A percentile compares a stretch with the other conserved stretches of the same genome.
Conservation (phyloP, 2,113 vertebrate genomes). For the Ifrita kowaldi region DNA sequence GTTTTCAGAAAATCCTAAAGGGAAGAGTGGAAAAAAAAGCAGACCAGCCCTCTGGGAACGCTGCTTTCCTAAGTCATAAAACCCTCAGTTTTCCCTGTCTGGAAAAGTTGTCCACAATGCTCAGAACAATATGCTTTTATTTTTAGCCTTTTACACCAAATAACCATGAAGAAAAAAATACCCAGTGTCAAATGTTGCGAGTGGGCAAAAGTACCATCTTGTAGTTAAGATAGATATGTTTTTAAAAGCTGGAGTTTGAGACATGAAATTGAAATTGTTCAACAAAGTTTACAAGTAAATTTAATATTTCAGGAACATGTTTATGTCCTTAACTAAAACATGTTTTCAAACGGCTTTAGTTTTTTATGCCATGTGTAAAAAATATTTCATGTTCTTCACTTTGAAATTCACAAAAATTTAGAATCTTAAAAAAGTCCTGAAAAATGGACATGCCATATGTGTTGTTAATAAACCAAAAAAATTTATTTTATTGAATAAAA, state of each 20-base stretch:
- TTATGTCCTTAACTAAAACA: background rate
- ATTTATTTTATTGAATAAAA: background rate
- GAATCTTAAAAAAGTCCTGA: background rate
- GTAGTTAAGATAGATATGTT: background rate
- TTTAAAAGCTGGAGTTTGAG: background rate
- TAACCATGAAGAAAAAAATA: background rate
- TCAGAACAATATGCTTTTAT: slow-evolving; percentile 52
- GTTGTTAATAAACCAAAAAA: background rate
- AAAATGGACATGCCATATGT: background rate
- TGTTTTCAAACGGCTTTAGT: background rate
- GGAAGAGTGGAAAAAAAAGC: slow-evolving; percentile 27
- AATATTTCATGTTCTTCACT: background rate
- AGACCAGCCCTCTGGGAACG: slow-evolving; percentile 34
- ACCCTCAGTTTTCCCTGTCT: slow-evolving; percentile 36
- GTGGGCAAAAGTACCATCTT: background rate
- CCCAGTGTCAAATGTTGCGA: background rate
- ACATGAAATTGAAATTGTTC: background rate
- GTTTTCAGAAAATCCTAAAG: slow-evolving; percentile 36
- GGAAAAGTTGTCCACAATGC: slow-evolving; percentile 51
- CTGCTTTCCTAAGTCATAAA: slow-evolving; percentile 63
- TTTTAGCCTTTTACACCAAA: slow-evolving; percentile 47
- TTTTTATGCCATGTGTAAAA: background rate
- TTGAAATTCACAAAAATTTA: background rate
- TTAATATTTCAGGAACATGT: background rate
- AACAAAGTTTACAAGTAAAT: background rate